Conservation (phyloP, 2,888 invertebrate species). For the Cantharis nigra region DNA sequence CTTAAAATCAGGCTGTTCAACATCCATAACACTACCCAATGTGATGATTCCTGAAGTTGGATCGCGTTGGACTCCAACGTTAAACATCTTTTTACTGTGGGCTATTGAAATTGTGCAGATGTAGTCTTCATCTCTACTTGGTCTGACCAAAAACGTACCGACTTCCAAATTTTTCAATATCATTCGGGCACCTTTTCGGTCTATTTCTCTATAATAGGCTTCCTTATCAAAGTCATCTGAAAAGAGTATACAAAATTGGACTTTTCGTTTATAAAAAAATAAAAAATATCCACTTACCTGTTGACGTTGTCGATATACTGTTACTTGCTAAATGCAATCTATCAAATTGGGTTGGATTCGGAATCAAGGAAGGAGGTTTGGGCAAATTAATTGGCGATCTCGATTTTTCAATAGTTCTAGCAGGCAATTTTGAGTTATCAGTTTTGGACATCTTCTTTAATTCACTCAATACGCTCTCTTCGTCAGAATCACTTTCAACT, state of each 20-base stretch:
- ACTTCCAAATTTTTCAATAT: slow-evolving; percentile 21
- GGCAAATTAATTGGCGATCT: slow-evolving; percentile 11
- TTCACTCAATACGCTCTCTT: not conserved
- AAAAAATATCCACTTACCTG: not conserved
- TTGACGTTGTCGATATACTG: not conserved
- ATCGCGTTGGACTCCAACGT: slow-evolving; percentile 19
- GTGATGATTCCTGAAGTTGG: slow-evolving; percentile 7
- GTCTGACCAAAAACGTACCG: slow-evolving; percentile 31
- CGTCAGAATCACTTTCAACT: not conserved
- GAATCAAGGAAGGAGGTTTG: slow-evolving; percentile 5
- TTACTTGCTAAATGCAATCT: not conserved
- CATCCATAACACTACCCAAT: slow-evolving; percentile 5
- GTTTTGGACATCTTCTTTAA: not conserved
- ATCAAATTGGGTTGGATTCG: not conserved
- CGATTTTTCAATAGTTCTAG: not conserved
- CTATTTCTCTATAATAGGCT: slow-evolving; percentile 25
- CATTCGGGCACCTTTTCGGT: slow-evolving; percentile 24
- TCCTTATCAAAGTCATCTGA: slow-evolving; percentile 20
- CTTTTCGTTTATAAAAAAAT: not conserved
- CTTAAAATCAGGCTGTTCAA: slow-evolving; percentile 19
- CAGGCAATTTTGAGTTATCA: not conserved
- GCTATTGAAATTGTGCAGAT: slow-evolving; percentile 30
- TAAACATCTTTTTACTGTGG: slow-evolving; percentile 23
- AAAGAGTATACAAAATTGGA: not conserved
- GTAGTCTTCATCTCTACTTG: slow-evolving; percentile 20